Evolutionary conservation across 2,113 vertebrate species (phyloP).

Genomic region (Phalacrocorax aristotelis): DNA sequence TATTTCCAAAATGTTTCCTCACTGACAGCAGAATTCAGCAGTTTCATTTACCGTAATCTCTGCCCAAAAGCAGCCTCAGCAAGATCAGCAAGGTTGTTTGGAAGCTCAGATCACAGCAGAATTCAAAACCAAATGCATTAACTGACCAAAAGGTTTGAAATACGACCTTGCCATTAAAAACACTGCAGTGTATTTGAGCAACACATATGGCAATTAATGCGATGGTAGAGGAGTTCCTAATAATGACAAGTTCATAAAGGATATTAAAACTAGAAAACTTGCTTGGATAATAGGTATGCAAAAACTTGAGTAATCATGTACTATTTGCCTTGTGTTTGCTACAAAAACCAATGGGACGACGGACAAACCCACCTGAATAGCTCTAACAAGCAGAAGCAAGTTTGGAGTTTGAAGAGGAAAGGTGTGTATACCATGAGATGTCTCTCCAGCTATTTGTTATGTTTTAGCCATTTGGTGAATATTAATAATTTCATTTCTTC

Average conservation of each 20-base stretch:
- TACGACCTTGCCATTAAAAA: neutral
- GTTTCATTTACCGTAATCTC: neutral
- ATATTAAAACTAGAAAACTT: neutral
- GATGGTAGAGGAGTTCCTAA: neutral
- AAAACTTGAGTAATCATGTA: neutral
- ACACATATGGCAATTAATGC: neutral
- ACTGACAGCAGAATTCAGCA: constrained; percentile 23
- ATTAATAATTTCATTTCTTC: neutral
- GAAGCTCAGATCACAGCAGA: neutral
- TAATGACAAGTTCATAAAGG: neutral
- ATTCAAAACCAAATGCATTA: neutral
- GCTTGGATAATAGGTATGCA: neutral
- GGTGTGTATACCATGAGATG: neutral
- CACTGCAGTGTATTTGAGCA: neutral
- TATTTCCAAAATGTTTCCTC: constrained; percentile 43
- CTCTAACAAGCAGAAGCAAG: neutral
- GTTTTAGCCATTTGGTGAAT: neutral
- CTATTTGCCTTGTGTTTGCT: neutral
- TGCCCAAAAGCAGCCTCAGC: constrained; percentile 37
- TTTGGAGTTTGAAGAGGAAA: neutral
- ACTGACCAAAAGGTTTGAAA: neutral
- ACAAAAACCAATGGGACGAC: neutral
- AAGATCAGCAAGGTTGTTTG: constrained; percentile 10
- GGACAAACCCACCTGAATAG: neutral
- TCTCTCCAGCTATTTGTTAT: neutral